A percentile compares a stretch with the other conserved stretches of the same genome.
Conservation (phyloP, 2,797 vertebrate genomes). For the Echeneis naucrates region DNA sequence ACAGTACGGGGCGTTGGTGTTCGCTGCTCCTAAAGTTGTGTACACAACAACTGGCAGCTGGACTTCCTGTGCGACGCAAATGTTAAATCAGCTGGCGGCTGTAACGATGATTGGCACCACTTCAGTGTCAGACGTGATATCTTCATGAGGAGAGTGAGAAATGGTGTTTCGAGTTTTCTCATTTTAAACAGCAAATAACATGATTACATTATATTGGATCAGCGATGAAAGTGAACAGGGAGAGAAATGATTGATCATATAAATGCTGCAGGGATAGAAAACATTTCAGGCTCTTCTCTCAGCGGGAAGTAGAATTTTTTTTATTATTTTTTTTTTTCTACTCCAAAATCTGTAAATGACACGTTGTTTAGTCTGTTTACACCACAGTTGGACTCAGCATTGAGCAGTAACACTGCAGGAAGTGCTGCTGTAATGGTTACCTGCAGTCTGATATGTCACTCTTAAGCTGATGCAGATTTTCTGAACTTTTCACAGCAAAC, state of each 20-base stretch:
- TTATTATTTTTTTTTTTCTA: too few species aligned
- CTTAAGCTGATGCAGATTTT: background rate
- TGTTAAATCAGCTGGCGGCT: constrained; percentile 2
- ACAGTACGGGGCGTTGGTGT: background rate
- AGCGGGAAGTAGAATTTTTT: too few species aligned
- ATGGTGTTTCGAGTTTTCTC: constrained; percentile 24
- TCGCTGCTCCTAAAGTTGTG: background rate
- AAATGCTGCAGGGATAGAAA: background rate
- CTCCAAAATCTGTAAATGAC: too few species aligned
- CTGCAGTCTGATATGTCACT: background rate
- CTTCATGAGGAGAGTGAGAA: constrained; percentile 4
- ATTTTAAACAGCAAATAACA: background rate
- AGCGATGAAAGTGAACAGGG: background rate
- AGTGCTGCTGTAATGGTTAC: background rate
- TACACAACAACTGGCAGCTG: background rate
- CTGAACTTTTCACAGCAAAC: background rate
- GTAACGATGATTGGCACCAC: background rate
- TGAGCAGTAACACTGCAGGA: background rate
- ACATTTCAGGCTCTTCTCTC: background rate
- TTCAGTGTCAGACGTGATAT: background rate
- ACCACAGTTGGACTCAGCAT: background rate
- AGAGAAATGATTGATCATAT: background rate
- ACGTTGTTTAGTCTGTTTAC: background rate
- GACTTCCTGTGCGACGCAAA: background rate
- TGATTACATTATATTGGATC: constrained; percentile 10